These are phyloP conservation scores for Scleropages formosus DNA, from an alignment of 2,797 vertebrate species.

Conservation along the genomic window DNA sequence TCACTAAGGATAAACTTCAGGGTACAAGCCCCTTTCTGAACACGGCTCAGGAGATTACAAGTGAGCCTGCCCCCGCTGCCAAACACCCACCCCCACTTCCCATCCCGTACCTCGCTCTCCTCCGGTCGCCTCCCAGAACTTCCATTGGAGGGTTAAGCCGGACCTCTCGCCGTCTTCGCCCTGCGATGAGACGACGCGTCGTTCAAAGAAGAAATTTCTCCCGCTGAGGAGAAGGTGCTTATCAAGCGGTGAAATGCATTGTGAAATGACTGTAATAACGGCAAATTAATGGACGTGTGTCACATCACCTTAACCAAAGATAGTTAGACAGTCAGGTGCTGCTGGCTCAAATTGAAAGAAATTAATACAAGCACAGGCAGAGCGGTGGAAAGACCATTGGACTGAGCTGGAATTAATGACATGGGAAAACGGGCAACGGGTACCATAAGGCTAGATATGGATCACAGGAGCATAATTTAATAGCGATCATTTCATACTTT, in stretches of 20 bases:
- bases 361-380: not conserved
- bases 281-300: slow-evolving; percentile 64
- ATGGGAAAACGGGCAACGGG: not conserved
- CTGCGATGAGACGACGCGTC: slow-evolving; percentile 63
- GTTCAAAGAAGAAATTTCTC: slow-evolving; percentile 38
- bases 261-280: slow-evolving; percentile 67
- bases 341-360: not conserved
- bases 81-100: slow-evolving; percentile 30
- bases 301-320: slow-evolving; percentile 46
- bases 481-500: not conserved
- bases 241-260: slow-evolving; percentile 61
- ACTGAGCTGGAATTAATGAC: not conserved
- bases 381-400: not conserved
- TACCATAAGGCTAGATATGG: not conserved
- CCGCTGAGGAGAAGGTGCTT: slow-evolving; percentile 24
- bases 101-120: slow-evolving; percentile 37
- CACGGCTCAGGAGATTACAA: slow-evolving; percentile 53
- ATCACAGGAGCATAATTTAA: not conserved
- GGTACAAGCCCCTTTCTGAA: slow-evolving; percentile 51
- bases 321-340: not conserved
- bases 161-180: slow-evolving; percentile 56
- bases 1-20: slow-evolving; percentile 60
- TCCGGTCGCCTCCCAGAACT: slow-evolving; percentile 41
- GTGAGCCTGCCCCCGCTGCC: slow-evolving; percentile 35
- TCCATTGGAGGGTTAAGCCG: slow-evolving; percentile 49